Evolutionary conservation across 2,113 vertebrate species (phyloP).

Genomic region (Engystomops pustulosus): DNA sequence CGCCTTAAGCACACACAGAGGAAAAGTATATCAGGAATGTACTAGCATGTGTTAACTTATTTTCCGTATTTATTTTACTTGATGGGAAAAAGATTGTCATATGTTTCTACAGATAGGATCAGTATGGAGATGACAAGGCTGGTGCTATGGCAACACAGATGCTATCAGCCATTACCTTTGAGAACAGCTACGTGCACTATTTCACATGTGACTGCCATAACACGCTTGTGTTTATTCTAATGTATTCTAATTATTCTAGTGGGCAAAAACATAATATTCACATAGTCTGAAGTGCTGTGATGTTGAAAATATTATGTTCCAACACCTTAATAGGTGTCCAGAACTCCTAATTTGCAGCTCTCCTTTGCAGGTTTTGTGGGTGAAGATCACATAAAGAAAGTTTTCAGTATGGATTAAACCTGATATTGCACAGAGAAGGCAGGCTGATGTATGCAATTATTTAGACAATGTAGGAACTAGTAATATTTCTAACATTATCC

Average conservation of each 20-base stretch:
- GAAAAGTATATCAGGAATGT: slow-evolving; percentile 40
- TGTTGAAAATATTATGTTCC: not conserved
- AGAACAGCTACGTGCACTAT: no score
- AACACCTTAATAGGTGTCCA: not conserved
- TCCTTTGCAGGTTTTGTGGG: no score
- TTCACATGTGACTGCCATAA: no score
- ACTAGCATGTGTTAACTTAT: slow-evolving; percentile 23
- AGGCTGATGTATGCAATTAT: not conserved
- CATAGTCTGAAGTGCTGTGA: no score
- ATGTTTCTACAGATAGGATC: slow-evolving; percentile 31
- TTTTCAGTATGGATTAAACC: not conserved
- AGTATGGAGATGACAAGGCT: not conserved
- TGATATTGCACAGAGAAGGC: not conserved
- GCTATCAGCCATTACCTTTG: no score
- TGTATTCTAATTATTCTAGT: no score
- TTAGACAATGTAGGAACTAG: not conserved
- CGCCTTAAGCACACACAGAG: not conserved
- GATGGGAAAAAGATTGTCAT: slow-evolving; percentile 11
- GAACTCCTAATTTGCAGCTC: not conserved
- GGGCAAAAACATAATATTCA: no score
- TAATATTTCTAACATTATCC: slow-evolving; percentile 16
- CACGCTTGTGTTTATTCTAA: no score
- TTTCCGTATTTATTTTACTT: slow-evolving; percentile 47
- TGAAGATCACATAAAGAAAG: not conserved
- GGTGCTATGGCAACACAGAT: no score